A percentile compares a stretch with the other conserved stretches of the same genome.
Evolutionary conservation across 2,888 invertebrate genomes (phyloP).

Genomic region (Drosophila mayaguana): DNA sequence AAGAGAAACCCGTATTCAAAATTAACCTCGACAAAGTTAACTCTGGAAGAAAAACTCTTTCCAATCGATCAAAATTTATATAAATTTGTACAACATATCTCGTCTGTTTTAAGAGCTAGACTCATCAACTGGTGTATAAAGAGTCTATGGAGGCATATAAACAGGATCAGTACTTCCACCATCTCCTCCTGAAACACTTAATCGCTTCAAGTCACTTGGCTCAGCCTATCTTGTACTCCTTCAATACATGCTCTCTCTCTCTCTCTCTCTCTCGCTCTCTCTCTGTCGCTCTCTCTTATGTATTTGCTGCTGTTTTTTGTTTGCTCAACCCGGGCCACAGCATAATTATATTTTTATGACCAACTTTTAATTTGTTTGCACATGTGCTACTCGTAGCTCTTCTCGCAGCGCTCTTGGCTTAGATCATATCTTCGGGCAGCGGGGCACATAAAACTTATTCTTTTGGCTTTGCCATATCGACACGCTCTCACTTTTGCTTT

Average conservation of each 20-base stretch:
- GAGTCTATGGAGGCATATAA: background rate
- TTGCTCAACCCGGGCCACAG: slow-evolving; percentile 52
- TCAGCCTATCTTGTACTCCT: background rate
- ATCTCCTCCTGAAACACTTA: background rate
- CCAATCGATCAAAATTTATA: background rate
- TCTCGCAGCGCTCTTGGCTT: background rate
- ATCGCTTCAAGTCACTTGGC: background rate
- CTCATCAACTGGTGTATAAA: too few relatives aligned
- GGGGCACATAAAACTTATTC: slow-evolving; percentile 18
- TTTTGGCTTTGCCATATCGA: slow-evolving; percentile 44
- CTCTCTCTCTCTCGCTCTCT: background rate
- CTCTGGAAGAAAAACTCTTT: background rate
- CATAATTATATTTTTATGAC: slow-evolving; percentile 76
- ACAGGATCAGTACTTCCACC: background rate
- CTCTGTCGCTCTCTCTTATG: background rate
- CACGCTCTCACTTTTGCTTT: slow-evolving; percentile 49
- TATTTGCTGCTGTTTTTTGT: slow-evolving; percentile 43
- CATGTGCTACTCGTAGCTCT: slow-evolving; percentile 46
- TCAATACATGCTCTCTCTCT: too few relatives aligned
- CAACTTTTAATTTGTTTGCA: slow-evolving; percentile 82
- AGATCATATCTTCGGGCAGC: slow-evolving; percentile 1
- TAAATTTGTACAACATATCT: background rate
- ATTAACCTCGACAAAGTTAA: too few relatives aligned
- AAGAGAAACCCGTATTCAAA: too few relatives aligned
- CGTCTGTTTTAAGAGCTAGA: background rate